Base-by-base conservation (phyloP, 2,113 vertebrate genomes). In the Dendrocopos noguchii region DNA sequence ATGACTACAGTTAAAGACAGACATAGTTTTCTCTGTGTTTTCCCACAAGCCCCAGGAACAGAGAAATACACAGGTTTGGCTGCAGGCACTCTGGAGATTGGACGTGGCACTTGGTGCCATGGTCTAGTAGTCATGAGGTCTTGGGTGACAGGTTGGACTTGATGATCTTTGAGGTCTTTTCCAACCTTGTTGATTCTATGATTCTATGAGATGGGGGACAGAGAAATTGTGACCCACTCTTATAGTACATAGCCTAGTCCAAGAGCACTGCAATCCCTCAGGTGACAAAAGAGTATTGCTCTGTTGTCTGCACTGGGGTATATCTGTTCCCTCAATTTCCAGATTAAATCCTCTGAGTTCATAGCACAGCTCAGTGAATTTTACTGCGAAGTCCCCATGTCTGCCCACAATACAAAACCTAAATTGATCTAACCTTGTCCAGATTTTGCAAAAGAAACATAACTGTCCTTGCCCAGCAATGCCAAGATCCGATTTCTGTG, bases 261-360 rank as follows among this genome's bases (percentile, higher is more conserved):
- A 68, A 61, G 29, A 14, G 67, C 22, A 36, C 18, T 0, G 0
- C 10, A 29, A 17, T 50, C 12, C 15, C 27, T 78, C 6, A 3
- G 39, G 29, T 72, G 79, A 44, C 42, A 46, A 88, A 88, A 42
- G 3, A 5, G 2, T 10, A 29, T 80, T 0, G 0, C 19, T 56
- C 21, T 4, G 0, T 9, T 16, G 65, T 44, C 53, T 64, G n/a
- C 19, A 3, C 31, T 3, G 15, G 6, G 6, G 24, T 55, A 24
- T 15, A 6, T 33, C 56, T 64, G 22, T n/a, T 34, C 16, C 42
- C 47, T 75, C 22, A 17, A 1, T 11, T 29, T 47, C 39, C 61
- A 53, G 33, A 33, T 7, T 36, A 82, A 83, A 78, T 56, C 7
- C 15, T 77, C 47, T 20, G 55, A 53, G 25, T 55, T 61, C 57